phyloP scores from a whole-genome alignment of 2,113 vertebrate species.

The Diglossa brunneiventris region DNA sequence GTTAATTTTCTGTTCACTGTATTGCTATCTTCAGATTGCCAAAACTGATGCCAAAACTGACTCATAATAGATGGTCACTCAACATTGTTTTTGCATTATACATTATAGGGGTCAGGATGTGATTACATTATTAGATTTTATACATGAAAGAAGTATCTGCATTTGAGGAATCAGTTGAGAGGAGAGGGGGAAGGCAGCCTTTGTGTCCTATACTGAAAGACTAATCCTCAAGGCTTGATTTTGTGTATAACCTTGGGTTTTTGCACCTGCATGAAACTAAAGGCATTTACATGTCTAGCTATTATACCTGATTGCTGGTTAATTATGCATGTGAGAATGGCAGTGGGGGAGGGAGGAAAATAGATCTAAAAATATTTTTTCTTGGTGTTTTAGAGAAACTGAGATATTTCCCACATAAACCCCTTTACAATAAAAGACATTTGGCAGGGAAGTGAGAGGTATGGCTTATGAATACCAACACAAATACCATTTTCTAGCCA shows the following conservation, averaged over 20 bases:
- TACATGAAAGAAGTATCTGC: not conserved
- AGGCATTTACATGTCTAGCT: constrained; percentile 57
- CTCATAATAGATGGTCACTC: not conserved
- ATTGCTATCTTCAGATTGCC: not conserved
- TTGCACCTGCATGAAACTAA: constrained; percentile 44
- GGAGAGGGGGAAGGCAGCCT: not conserved
- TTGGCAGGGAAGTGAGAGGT: not conserved
- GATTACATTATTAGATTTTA: constrained; percentile 4
- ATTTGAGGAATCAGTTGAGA: not conserved
- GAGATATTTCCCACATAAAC: not conserved
- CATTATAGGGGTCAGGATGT: not conserved
- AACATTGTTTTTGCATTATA: not conserved
- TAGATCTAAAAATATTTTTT: constrained; percentile 25
- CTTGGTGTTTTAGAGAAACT: not conserved
- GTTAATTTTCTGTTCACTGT: not conserved
- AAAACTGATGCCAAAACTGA: constrained; percentile 1
- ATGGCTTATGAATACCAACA: not conserved
- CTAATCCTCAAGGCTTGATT: constrained; percentile 32
- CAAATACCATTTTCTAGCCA: constrained; percentile 17
- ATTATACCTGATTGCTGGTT: constrained; percentile 63
- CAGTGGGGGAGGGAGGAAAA: constrained; percentile 16
- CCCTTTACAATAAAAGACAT: not conserved
- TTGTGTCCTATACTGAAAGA: constrained; percentile 19
- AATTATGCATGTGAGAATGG: constrained; percentile 31
- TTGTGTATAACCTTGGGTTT: constrained; percentile 30